Conservation (phyloP, 1,140 invertebrate genomes). For the Euura saliciscinereae region DNA sequence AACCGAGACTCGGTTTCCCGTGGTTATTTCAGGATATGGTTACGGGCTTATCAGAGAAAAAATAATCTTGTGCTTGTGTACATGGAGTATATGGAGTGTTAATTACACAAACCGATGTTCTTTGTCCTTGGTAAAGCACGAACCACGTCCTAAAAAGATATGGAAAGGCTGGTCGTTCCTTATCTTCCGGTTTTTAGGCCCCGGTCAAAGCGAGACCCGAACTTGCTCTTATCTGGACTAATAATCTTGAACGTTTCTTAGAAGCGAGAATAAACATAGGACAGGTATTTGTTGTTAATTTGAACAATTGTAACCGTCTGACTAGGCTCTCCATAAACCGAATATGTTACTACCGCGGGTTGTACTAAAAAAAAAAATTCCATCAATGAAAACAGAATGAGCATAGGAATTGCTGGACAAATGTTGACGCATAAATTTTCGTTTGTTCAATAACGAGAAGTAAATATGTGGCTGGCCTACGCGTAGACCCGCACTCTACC, state of each 20-base stretch:
- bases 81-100: not conserved
- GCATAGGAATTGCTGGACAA: not conserved
- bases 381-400: no score
- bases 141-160: not conserved
- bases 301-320: no score
- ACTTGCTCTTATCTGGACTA: not conserved
- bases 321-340: no score
- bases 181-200: not conserved
- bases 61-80: not conserved
- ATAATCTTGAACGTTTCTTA: not conserved
- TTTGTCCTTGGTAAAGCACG: not conserved
- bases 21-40: no score
- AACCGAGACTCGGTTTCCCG: no score
- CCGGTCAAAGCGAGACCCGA: not conserved
- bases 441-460: conserved; percentile 2
- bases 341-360: no score
- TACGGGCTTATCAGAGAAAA: no score
- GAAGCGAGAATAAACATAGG: not conserved
- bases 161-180: not conserved
- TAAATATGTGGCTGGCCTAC: not conserved
- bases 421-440: conserved; percentile 7
- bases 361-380: no score
- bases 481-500: not conserved
- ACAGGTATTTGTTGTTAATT: no score
- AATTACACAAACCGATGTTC: not conserved